A percentile compares a stretch with the other conserved stretches of the same genome.
Conservation (phyloP, 2,888 invertebrate species). For the Heliconius sara region DNA sequence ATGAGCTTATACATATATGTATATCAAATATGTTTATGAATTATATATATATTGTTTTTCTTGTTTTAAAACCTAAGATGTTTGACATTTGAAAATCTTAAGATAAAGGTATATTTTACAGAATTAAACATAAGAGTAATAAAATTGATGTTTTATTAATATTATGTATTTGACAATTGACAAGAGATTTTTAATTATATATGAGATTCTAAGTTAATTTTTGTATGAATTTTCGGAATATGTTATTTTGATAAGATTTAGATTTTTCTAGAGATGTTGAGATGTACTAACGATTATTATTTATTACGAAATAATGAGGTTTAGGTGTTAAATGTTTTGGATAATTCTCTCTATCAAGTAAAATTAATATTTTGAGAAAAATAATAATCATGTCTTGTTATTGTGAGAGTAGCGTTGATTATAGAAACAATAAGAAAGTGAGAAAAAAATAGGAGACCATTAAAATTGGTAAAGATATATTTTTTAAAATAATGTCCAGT, state of each 20-base stretch:
- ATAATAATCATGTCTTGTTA: no score
- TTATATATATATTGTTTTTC: background rate
- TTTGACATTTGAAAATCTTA: background rate
- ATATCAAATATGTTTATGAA: background rate
- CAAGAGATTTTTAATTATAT: conserved; percentile 9
- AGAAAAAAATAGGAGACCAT: no score
- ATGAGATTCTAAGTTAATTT: conserved; percentile 4
- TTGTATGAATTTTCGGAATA: background rate
- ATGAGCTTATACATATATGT: background rate
- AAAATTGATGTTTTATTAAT: background rate
- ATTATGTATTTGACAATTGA: conserved; percentile 14
- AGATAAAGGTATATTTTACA: background rate
- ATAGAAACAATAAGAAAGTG: no score
- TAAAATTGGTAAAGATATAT: no score
- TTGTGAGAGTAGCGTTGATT: no score
- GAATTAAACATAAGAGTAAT: background rate
- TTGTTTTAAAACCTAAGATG: background rate
- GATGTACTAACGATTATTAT: background rate
- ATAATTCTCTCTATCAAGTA: background rate
- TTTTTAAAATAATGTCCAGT: no score
- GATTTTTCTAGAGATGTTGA: background rate
- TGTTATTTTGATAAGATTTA: conserved; percentile 1
- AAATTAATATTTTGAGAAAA: no score
- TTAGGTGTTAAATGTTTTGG: background rate
- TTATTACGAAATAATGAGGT: conserved; percentile 2